Evolutionary conservation across 2,888 invertebrate species (phyloP), one percentile per base, ranked within the genome.

Genomic region (Sacculina carcini): DNA sequence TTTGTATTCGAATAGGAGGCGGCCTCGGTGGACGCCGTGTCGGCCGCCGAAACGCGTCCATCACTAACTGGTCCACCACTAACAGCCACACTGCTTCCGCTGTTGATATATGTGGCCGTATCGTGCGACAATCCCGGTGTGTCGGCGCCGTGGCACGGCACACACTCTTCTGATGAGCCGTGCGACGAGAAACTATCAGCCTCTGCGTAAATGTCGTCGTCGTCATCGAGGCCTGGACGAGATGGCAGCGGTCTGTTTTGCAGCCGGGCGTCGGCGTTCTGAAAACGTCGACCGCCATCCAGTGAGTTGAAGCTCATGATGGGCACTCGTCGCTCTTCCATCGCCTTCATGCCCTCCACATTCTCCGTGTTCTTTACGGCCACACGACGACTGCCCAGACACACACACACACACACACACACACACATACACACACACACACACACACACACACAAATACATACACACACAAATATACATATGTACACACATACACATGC

Each of bases 311-410:
- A 44, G 16, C 26, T 44, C 44, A 44, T 44, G 44, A 44, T 44
- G 16, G 44, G 44, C 16, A 16, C 44, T 16, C 28, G 26, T 2
- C 44, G 44, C 44, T 44, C 44, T 10, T 44, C 44, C 44, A 44
- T 44, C 28, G 44, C 44, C 28, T 44, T 44, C 44, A 44, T 44
- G 28, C 44, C 44, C 44, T 44, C 16, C 26, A 44, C 44, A 28
- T 44, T 44, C 44, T 44, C 44, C 5, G 44, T 28, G 28, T 44
- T 44, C 19, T 44, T 44, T 28, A 44, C 44, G 16, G 19, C 44
- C 10, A n/a, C n/a, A n/a, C n/a, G n/a, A n/a, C n/a, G n/a, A n/a
- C n/a, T n/a, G n/a, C n/a, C n/a, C n/a, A n/a, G n/a, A n/a, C n/a
- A n/a, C n/a, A n/a, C n/a, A n/a, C n/a, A n/a, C n/a, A n/a, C n/a